Percentiles rank a stretch among this genome's conserved stretches.
These are phyloP conservation scores for Phyllotreta cruciferae DNA, from an alignment of 2,888 invertebrate species.

Conservation along the genomic window DNA sequence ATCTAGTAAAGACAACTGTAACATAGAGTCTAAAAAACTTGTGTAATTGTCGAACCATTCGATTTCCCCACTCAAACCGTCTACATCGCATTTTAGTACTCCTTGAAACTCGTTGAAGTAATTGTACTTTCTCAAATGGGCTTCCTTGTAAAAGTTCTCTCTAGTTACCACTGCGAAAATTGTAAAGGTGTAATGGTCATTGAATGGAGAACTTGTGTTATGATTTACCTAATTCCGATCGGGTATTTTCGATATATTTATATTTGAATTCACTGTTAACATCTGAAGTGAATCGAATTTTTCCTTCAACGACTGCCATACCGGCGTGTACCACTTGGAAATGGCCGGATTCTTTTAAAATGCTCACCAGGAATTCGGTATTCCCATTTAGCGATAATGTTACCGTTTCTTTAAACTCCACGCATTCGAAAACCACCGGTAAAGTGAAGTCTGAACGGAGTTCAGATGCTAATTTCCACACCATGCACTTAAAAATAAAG, in stretches of 20 bases:
- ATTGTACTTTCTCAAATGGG: conserved; percentile 64
- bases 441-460: conserved; percentile 55
- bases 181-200: no score
- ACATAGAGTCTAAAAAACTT: conserved; percentile 73
- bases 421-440: conserved; percentile 66
- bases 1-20: conserved; percentile 68
- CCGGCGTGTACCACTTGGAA: conserved; percentile 64
- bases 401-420: conserved; percentile 66
- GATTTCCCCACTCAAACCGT: conserved; percentile 56
- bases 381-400: conserved; percentile 61
- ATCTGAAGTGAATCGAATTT: conserved; percentile 65
- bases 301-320: conserved; percentile 72
- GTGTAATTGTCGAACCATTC: conserved; percentile 72
- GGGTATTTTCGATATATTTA: not conserved
- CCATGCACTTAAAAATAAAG: conserved; percentile 50
- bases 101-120: conserved; percentile 64
- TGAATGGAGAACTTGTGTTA: no score
- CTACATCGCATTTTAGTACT: conserved; percentile 60
- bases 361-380: conserved; percentile 42
- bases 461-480: conserved; percentile 64
- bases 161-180: conserved; percentile 20
- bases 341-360: conserved; percentile 44
- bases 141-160: conserved; percentile 58
- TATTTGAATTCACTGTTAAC: conserved; percentile 46
- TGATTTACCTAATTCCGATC: conserved; percentile 3